phyloP scores from a whole-genome alignment of 2,888 invertebrate genomes.

The Hypomecis punctinalis region DNA sequence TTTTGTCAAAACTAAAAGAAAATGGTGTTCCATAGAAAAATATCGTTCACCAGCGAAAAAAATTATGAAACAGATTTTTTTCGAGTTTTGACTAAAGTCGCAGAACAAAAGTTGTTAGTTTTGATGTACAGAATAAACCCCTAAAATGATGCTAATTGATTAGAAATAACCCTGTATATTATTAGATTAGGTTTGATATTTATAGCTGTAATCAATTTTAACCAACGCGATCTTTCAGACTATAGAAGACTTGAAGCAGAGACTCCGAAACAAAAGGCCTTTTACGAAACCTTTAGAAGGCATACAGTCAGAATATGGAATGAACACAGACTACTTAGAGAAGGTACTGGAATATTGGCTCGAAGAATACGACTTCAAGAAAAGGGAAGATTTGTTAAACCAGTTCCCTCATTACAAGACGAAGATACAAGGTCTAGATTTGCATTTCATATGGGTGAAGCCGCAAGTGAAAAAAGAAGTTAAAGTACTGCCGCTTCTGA shows the following conservation, averaged over 20 bases:
- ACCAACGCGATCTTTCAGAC: constrained; percentile 64
- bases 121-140: no score
- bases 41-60: no score
- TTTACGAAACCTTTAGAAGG: constrained; percentile 87
- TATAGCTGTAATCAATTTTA: background rate
- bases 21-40: no score
- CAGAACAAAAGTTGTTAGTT: no score
- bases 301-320: constrained; percentile 92
- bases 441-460: constrained; percentile 91
- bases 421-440: constrained; percentile 88
- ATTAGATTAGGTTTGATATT: no score
- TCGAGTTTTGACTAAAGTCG: no score
- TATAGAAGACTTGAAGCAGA: constrained; percentile 85
- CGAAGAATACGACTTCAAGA: constrained; percentile 87
- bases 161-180: no score
- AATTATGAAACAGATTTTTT: no score
- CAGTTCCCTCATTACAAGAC: constrained; percentile 90
- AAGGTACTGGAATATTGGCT: constrained; percentile 91
- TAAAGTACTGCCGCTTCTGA: constrained; percentile 86
- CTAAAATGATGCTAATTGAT: no score
- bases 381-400: constrained; percentile 88
- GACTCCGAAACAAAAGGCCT: constrained; percentile 82
- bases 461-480: constrained; percentile 67
- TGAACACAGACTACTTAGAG: constrained; percentile 89
- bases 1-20: no score